phyloP scores from a whole-genome alignment of 2,888 invertebrate species.

The Tubulanus polymorphus region DNA sequence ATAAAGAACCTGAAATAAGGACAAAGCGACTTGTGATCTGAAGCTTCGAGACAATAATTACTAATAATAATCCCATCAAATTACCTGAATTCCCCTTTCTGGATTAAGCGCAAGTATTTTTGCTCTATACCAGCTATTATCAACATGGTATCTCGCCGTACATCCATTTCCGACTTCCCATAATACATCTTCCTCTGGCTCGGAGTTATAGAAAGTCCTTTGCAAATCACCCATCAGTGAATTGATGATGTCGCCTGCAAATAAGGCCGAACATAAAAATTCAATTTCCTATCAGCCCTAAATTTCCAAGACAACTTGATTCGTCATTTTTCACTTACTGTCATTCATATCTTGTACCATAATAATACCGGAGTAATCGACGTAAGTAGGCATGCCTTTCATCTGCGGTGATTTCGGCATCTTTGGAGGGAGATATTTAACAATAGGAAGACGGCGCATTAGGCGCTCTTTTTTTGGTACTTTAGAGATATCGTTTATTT shows the following conservation, averaged over 20 bases:
- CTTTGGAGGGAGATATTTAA: background rate
- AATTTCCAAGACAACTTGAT: no score
- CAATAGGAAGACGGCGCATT: background rate
- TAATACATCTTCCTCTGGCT: constrained; percentile 56
- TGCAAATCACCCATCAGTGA: constrained; percentile 59
- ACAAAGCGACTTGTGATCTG: background rate
- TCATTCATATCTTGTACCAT: constrained; percentile 29
- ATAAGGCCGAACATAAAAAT: constrained; percentile 1
- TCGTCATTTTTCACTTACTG: constrained; percentile 17
- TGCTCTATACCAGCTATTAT: constrained; percentile 68
- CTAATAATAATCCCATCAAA: background rate
- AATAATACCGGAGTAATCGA: constrained; percentile 56
- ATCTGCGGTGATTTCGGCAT: constrained; percentile 6
- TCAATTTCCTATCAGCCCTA: background rate
- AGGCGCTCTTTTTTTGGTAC: background rate
- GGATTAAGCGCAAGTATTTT: constrained; percentile 57
- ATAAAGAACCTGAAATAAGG: constrained; percentile 56
- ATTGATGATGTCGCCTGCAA: constrained; percentile 47
- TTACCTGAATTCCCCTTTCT: constrained; percentile 11
- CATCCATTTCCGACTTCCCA: constrained; percentile 67
- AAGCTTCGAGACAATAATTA: background rate
- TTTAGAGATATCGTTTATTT: background rate
- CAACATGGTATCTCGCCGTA: constrained; percentile 63
- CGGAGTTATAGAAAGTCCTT: constrained; percentile 55
- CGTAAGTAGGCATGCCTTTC: constrained; percentile 29